Evolutionary conservation across 2,113 vertebrate species (phyloP).

Genomic region (Varanus salvator): DNA sequence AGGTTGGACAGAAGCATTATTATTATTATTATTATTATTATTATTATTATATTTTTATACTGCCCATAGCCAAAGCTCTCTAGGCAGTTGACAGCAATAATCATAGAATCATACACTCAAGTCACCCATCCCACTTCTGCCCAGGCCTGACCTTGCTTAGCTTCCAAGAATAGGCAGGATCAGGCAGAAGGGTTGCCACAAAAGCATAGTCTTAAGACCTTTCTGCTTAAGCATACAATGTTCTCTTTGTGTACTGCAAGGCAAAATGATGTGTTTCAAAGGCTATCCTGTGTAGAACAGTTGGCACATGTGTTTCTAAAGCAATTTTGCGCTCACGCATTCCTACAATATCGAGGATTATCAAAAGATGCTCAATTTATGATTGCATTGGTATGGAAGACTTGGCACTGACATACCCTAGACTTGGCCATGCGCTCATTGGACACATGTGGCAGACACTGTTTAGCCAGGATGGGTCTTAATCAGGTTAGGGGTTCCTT

Average conservation of each 20-base stretch:
- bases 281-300: constrained; percentile 10
- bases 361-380: constrained; percentile 36
- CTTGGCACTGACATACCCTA: constrained; percentile 38
- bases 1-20: not conserved
- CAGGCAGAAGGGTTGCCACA: not conserved
- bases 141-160: too few relatives aligned
- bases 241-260: too few relatives aligned
- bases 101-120: too few relatives aligned
- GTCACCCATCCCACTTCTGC: too few relatives aligned
- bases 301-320: constrained; percentile 11
- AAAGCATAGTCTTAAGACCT: not conserved
- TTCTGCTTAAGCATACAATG: not conserved
- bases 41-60: too few relatives aligned
- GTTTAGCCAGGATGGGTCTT: not conserved
- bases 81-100: too few relatives aligned
- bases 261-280: constrained; percentile 26
- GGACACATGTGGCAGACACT: not conserved
- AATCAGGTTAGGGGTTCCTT: not conserved
- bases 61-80: too few relatives aligned
- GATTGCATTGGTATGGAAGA: constrained; percentile 25
- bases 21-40: too few relatives aligned
- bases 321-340: constrained; percentile 9
- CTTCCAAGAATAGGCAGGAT: too few relatives aligned
- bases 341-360: not conserved
- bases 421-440: constrained; percentile 4